Conservation (phyloP, 1,140 invertebrate genomes). For the Euura saliciscinereae region DNA sequence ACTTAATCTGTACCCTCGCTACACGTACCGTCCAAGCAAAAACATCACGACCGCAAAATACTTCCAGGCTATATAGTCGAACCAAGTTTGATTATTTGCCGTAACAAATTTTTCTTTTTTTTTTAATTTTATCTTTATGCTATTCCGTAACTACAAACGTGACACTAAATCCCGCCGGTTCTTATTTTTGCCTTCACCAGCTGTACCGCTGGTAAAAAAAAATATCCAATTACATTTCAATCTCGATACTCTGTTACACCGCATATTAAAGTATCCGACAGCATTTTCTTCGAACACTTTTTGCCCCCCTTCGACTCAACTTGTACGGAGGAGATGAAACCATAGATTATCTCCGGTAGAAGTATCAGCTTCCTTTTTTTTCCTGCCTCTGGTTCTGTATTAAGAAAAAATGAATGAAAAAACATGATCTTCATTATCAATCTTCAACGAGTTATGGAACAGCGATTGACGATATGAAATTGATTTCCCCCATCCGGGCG, state of each 20-base stretch:
- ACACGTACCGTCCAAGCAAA: constrained; percentile 4
- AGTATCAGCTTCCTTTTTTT: too few species aligned
- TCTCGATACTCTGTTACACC: not conserved
- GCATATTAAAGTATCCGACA: too few species aligned
- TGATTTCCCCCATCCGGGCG: too few species aligned
- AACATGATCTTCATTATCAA: too few species aligned
- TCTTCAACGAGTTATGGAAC: too few species aligned
- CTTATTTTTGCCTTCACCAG: not conserved
- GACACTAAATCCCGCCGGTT: not conserved
- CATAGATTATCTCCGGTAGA: too few species aligned
- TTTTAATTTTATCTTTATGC: not conserved
- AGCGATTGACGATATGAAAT: too few species aligned
- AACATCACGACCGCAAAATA: not conserved
- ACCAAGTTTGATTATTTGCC: not conserved
- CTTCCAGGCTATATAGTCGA: not conserved
- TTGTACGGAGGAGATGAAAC: too few species aligned
- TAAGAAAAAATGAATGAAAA: too few species aligned
- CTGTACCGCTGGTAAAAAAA: not conserved
- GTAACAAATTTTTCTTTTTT: not conserved
- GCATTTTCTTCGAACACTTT: too few species aligned
- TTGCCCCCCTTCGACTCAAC: too few species aligned
- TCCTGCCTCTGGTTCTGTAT: too few species aligned
- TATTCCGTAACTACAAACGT: not conserved
- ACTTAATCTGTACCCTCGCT: not conserved
- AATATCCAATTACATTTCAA: not conserved